These are phyloP conservation scores for Odontocerum albicorne DNA, from an alignment of 2,888 invertebrate genomes.

Conservation along the genomic window DNA sequence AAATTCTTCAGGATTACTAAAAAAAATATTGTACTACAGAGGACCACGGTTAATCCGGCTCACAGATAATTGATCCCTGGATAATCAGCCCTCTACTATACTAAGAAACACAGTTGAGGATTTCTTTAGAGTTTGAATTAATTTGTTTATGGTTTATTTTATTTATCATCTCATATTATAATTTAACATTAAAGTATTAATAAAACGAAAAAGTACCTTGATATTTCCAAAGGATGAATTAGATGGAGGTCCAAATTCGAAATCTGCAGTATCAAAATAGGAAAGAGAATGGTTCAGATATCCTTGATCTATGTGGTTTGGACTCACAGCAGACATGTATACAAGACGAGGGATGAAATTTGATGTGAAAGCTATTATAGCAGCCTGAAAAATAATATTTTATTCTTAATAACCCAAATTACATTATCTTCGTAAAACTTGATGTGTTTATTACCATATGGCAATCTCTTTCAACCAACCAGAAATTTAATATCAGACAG, in stretches of 20 bases:
- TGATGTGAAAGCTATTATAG: conserved; percentile 96
- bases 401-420: too few relatives aligned
- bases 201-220: too few relatives aligned
- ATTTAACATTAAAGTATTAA: neutral
- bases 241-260: conserved; percentile 49
- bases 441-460: too few relatives aligned
- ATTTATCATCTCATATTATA: conserved; percentile 26
- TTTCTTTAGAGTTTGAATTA: conserved; percentile 73
- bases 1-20: too few relatives aligned
- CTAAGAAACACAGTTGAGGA: too few relatives aligned
- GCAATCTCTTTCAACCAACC: too few relatives aligned
- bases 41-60: too few relatives aligned
- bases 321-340: conserved; percentile 64
- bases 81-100: too few relatives aligned
- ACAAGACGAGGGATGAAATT: conserved; percentile 92
- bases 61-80: too few relatives aligned
- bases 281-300: conserved; percentile 81
- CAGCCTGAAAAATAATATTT: conserved; percentile 73
- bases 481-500: too few relatives aligned
- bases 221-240: conserved; percentile 29
- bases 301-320: conserved; percentile 63
- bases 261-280: conserved; percentile 68
- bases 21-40: too few relatives aligned
- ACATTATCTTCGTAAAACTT: too few relatives aligned
- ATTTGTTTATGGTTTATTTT: conserved; percentile 48